These are phyloP conservation scores for Nesospiza acunhae DNA, from an alignment of 2,113 vertebrate species.

Conservation along the genomic window DNA sequence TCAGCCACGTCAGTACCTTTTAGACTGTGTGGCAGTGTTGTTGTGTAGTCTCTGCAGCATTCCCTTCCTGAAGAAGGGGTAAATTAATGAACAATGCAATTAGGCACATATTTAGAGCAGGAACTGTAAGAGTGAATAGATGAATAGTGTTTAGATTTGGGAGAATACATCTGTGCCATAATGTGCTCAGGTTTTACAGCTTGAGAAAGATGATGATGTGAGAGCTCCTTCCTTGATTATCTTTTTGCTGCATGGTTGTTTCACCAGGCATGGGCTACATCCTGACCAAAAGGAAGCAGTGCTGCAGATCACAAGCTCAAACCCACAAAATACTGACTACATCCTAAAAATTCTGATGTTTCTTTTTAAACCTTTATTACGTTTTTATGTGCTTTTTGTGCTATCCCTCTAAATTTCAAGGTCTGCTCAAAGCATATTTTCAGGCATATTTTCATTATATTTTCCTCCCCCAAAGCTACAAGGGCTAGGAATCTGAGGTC, in stretches of 20 bases:
- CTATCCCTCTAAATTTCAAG: not conserved
- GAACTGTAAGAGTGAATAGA: not conserved
- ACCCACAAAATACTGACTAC: not conserved
- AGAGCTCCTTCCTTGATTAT: not conserved
- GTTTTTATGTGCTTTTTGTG: not conserved
- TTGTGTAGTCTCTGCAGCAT: not conserved
- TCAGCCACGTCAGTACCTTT: not conserved
- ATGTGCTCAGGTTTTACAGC: not conserved
- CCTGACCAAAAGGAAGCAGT: not conserved
- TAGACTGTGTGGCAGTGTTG: not conserved
- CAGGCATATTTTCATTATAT: not conserved
- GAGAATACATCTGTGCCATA: not conserved
- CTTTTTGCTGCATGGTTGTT: not conserved
- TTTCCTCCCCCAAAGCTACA: not conserved
- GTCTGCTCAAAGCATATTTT: not conserved
- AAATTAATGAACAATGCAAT: not conserved
- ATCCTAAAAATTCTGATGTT: not conserved
- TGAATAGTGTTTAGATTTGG: not conserved
- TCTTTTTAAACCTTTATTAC: not conserved
- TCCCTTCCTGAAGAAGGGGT: not conserved
- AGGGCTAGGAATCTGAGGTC: not conserved
- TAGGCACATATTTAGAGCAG: not conserved
- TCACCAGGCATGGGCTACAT: fast-evolving
- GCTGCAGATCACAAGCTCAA: not conserved
- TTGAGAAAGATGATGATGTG: not conserved